Conservation (phyloP, 2,797 vertebrate species). For the Bradypus variegatus region DNA sequence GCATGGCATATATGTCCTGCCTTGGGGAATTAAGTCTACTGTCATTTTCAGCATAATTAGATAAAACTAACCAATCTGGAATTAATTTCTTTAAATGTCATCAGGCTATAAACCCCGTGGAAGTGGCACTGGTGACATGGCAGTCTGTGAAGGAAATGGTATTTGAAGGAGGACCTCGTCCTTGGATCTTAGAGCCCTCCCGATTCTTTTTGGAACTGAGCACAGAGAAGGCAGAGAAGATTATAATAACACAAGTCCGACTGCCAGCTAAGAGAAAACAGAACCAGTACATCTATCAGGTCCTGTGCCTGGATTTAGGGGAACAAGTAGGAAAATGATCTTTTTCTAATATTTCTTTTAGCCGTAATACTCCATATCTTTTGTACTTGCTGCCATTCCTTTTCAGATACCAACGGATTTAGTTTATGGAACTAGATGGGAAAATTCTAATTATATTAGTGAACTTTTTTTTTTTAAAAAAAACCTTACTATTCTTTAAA, state of each 20-base stretch:
- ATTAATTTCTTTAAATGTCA: slow-evolving; percentile 11
- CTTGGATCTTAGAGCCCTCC: slow-evolving; percentile 68
- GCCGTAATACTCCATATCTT: neutral
- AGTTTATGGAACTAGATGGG: neutral
- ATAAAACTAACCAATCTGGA: neutral
- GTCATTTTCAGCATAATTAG: slow-evolving; percentile 13
- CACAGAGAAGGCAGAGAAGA: slow-evolving; percentile 45
- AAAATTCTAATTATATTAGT: slow-evolving; percentile 13
- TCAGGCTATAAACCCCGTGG: slow-evolving; percentile 68
- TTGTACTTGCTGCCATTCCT: slow-evolving; percentile 14
- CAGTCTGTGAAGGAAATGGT: slow-evolving; percentile 63
- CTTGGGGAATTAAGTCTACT: slow-evolving; percentile 2
- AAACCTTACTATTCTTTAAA: neutral
- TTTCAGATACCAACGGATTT: neutral
- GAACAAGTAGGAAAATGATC: slow-evolving; percentile 70
- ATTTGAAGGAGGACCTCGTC: slow-evolving; percentile 69
- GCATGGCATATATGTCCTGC: neutral
- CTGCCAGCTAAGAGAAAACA: slow-evolving; percentile 64
- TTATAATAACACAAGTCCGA: slow-evolving; percentile 44
- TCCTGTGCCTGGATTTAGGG: slow-evolving; percentile 63
- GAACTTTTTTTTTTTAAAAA: neutral
- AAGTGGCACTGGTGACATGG: slow-evolving; percentile 67
- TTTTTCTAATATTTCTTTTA: slow-evolving; percentile 22
- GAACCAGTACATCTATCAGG: slow-evolving; percentile 64
- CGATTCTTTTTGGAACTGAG: slow-evolving; percentile 70